phyloP scores from a whole-genome alignment of 2,113 vertebrate species.

The Sterrhoptilus dennistouni region DNA sequence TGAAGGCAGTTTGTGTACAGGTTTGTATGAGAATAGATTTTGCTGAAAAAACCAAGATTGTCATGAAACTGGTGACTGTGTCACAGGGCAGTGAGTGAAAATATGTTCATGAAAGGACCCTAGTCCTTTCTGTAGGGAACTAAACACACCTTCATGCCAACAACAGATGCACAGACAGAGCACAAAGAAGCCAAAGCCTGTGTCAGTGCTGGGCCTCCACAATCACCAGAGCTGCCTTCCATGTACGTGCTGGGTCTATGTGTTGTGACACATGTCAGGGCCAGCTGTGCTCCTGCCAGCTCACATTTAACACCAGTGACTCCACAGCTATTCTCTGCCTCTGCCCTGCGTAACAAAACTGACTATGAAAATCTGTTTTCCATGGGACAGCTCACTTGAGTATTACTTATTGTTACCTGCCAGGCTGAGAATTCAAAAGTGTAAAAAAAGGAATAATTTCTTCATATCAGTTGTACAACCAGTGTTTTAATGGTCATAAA shows the following conservation, averaged over 20 bases:
- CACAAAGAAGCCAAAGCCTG: background rate
- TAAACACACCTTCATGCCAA: background rate
- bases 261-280: background rate
- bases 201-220: background rate
- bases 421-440: background rate
- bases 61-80: background rate
- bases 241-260: background rate
- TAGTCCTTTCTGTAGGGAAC: background rate
- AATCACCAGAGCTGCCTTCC: background rate
- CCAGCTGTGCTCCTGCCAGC: background rate
- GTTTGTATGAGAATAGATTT: background rate
- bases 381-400: background rate
- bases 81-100: background rate
- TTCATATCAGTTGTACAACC: background rate
- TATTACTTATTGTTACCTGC: background rate
- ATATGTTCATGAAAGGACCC: background rate
- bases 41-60: background rate
- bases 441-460: conserved; percentile 24
- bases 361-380: background rate
- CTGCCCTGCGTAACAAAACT: background rate
- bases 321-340: background rate
- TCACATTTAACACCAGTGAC: background rate
- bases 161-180: background rate
- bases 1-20: background rate
- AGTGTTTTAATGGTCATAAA: conserved; percentile 1